Conservation (phyloP, 1,140 invertebrate species). For the Diabrotica virgifera region DNA sequence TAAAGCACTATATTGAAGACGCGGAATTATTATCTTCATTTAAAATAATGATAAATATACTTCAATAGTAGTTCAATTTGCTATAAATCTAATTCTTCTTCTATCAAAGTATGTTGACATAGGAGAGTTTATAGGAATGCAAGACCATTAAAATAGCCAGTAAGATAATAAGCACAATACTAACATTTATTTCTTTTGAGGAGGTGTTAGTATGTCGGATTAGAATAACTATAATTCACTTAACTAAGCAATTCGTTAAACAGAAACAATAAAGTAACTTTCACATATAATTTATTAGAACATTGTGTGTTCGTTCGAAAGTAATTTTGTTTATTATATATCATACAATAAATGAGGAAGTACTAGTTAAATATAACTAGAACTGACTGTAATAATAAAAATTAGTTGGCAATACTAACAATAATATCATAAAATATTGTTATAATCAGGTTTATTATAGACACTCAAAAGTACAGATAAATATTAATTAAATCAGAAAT, state of each 20-base stretch:
- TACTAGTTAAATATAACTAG: background rate
- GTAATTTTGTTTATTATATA: background rate
- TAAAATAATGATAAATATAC: too few relatives aligned
- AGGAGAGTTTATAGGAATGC: background rate
- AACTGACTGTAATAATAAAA: background rate
- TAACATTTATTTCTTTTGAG: constrained; percentile 5
- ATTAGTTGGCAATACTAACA: too few relatives aligned
- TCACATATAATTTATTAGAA: constrained; percentile 16
- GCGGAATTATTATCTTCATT: too few relatives aligned
- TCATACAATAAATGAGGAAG: background rate
- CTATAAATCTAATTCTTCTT: background rate
- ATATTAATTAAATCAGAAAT: too few relatives aligned
- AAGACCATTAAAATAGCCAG: background rate
- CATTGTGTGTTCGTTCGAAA: constrained; percentile 11
- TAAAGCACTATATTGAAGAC: too few relatives aligned
- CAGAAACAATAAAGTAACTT: constrained; percentile 22
- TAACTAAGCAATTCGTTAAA: constrained; percentile 19
- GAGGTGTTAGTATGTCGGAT: constrained; percentile 18
- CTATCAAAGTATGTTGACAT: constrained; percentile 2
- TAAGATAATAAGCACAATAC: background rate
- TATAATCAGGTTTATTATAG: too few relatives aligned
- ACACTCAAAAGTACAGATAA: too few relatives aligned
- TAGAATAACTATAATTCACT: constrained; percentile 22
- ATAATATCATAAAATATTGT: too few relatives aligned
- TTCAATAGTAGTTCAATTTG: background rate